Percentiles rank a stretch among this genome's conserved stretches.
phyloP scores from a whole-genome alignment of 53 echinoderm and acorn worm species.

The Paelopatides confundens region DNA sequence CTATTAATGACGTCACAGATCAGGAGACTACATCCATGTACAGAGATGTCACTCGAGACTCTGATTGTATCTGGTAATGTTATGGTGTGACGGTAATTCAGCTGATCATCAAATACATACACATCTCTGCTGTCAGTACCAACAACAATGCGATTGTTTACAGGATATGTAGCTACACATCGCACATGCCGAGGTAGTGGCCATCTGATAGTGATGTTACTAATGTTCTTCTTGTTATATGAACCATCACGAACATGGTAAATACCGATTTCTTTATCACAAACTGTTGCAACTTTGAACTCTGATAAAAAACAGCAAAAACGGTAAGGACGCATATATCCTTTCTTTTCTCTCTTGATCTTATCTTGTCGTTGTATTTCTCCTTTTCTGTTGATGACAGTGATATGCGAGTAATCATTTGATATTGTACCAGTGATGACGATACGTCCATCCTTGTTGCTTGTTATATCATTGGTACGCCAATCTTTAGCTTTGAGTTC shows the following conservation, averaged over 20 bases:
- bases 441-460: not conserved
- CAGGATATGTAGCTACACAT: not conserved
- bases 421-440: not conserved
- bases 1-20: not conserved
- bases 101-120: slow-evolving; percentile 1
- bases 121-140: not conserved
- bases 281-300: not conserved
- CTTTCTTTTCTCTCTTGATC: too few species aligned
- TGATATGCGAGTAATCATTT: not conserved
- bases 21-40: not conserved
- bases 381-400: not conserved
- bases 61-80: not conserved
- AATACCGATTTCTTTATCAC: not conserved
- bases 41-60: not conserved
- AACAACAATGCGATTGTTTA: not conserved
- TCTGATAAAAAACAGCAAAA: not conserved
- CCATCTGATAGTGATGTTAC: too few species aligned
- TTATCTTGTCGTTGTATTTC: not conserved
- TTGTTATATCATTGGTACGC: not conserved
- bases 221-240: too few species aligned
- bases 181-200: too few species aligned
- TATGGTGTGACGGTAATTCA: not conserved
- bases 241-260: not conserved
- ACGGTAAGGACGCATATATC: too few species aligned
- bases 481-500: not conserved